These are phyloP conservation scores for Tetragonisca angustula DNA, from an alignment of 2,888 invertebrate species.

Conservation along the genomic window DNA sequence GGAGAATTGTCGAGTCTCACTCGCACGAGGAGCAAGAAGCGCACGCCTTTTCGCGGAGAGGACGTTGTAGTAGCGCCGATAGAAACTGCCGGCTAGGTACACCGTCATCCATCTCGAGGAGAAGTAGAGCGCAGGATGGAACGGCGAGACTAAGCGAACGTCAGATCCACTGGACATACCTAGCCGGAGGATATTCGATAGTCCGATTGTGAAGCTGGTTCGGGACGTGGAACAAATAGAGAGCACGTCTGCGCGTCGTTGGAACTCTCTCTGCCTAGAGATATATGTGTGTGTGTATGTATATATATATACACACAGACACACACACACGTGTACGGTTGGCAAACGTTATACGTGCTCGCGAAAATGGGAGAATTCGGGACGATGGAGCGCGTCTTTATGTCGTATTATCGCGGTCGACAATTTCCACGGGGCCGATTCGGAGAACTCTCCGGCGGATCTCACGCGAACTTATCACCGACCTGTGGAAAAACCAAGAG, in stretches of 20 bases:
- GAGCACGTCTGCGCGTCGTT: slow-evolving; percentile 17
- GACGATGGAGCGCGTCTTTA: not conserved
- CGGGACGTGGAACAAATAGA: slow-evolving; percentile 52
- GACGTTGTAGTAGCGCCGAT: slow-evolving; percentile 15
- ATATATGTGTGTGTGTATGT: not conserved
- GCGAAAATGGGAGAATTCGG: slow-evolving; percentile 1
- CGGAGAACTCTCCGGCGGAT: slow-evolving; percentile 8
- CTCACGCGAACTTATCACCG: slow-evolving; percentile 48
- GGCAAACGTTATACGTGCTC: not conserved
- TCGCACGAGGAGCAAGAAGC: slow-evolving; percentile 1
- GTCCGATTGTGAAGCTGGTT: slow-evolving; percentile 47
- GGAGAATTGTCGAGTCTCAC: slow-evolving; percentile 2
- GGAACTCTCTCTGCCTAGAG: not conserved
- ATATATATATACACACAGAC: not conserved
- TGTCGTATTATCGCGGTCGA: not conserved
- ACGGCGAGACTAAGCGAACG: slow-evolving; percentile 61
- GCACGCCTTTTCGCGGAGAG: slow-evolving; percentile 31
- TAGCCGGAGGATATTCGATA: slow-evolving; percentile 66
- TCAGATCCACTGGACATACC: slow-evolving; percentile 59
- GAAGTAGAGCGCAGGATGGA: slow-evolving; percentile 33
- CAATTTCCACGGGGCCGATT: slow-evolving; percentile 22
- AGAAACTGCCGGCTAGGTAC: not conserved
- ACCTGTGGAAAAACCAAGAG: slow-evolving; percentile 15
- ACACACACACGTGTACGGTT: too few relatives aligned
- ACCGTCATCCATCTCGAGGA: slow-evolving; percentile 41